A percentile compares a stretch with the other conserved stretches of the same genome.
phyloP scores from a whole-genome alignment of 2,888 invertebrate species.

The Octodonta nipae region DNA sequence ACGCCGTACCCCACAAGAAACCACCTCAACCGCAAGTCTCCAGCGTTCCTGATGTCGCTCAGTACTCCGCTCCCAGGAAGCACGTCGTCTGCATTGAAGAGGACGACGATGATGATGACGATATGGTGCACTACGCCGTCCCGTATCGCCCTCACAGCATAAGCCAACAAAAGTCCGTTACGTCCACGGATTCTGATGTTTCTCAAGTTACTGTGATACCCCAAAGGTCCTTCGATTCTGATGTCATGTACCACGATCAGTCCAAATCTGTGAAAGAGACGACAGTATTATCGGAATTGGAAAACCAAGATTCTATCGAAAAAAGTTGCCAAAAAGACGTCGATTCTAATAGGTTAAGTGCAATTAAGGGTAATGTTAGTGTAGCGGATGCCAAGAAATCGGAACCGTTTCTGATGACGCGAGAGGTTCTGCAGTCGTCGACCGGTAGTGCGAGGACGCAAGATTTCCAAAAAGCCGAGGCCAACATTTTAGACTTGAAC shows the following conservation, averaged over 20 bases:
- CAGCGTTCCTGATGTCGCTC: constrained; percentile 5
- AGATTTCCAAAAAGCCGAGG: constrained; percentile 34
- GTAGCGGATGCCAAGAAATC: constrained; percentile 15
- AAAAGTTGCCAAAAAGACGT: constrained; percentile 38
- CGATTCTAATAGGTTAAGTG: constrained; percentile 23
- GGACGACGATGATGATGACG: constrained; percentile 8
- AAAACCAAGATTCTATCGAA: constrained; percentile 28
- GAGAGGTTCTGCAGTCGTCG: constrained; percentile 24
- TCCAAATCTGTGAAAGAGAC: constrained; percentile 26
- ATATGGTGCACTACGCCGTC: constrained; percentile 15
- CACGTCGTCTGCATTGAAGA: too few relatives aligned
- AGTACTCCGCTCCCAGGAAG: too few relatives aligned
- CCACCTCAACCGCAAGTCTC: constrained; percentile 7
- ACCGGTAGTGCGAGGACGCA: constrained; percentile 19
- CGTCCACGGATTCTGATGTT: constrained; percentile 30
- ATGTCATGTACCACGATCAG: constrained; percentile 29
- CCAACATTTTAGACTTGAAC: constrained; percentile 42
- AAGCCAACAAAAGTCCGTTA: constrained; percentile 31
- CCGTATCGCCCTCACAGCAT: constrained; percentile 15
- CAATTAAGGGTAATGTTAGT: constrained; percentile 11
- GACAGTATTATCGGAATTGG: constrained; percentile 31
- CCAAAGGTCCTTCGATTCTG: constrained; percentile 31
- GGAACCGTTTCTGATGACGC: constrained; percentile 26
- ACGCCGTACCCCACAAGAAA: constrained; percentile 29
- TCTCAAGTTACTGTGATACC: constrained; percentile 29